These are phyloP conservation scores for Valencia hispanica DNA, from an alignment of 2,797 vertebrate genomes.

Conservation along the genomic window DNA sequence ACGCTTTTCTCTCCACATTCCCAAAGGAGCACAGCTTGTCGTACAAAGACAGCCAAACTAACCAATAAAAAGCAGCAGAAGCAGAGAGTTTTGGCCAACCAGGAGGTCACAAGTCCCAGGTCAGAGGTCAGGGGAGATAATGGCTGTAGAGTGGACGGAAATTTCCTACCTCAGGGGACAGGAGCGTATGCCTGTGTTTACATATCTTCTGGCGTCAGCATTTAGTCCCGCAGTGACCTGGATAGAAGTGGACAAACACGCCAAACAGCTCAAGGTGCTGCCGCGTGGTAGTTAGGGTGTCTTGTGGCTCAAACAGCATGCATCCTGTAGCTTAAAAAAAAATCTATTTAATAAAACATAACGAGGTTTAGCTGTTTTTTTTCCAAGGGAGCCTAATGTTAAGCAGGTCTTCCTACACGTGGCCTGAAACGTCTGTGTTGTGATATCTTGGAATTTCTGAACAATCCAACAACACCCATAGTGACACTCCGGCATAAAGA, in stretches of 20 bases:
- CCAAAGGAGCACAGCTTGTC: slow-evolving; percentile 55
- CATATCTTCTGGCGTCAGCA: slow-evolving; percentile 74
- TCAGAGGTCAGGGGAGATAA: slow-evolving; percentile 74
- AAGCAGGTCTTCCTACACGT: background rate
- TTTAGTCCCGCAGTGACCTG: slow-evolving; percentile 66
- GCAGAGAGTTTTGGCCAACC: slow-evolving; percentile 55
- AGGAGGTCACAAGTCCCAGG: slow-evolving; percentile 73
- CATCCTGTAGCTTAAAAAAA: slow-evolving; percentile 16
- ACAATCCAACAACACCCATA: slow-evolving; percentile 17
- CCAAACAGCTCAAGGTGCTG: slow-evolving; percentile 22
- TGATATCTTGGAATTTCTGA: slow-evolving; percentile 39
- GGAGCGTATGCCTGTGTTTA: slow-evolving; percentile 61
- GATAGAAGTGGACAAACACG: slow-evolving; percentile 58
- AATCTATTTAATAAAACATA: slow-evolving; percentile 17
- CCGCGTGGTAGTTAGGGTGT: slow-evolving; percentile 48
- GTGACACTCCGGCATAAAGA: slow-evolving; percentile 29
- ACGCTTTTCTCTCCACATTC: slow-evolving; percentile 36
- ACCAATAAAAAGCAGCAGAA: slow-evolving; percentile 65
- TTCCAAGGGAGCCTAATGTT: background rate
- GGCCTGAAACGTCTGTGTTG: background rate
- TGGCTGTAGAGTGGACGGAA: slow-evolving; percentile 73
- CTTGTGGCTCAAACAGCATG: slow-evolving; percentile 25
- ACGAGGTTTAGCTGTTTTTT: background rate
- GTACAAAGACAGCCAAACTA: slow-evolving; percentile 64
- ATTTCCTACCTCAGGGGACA: slow-evolving; percentile 74